These are phyloP conservation scores for Heliconius aoede DNA, from an alignment of 2,888 invertebrate genomes.

Conservation along the genomic window DNA sequence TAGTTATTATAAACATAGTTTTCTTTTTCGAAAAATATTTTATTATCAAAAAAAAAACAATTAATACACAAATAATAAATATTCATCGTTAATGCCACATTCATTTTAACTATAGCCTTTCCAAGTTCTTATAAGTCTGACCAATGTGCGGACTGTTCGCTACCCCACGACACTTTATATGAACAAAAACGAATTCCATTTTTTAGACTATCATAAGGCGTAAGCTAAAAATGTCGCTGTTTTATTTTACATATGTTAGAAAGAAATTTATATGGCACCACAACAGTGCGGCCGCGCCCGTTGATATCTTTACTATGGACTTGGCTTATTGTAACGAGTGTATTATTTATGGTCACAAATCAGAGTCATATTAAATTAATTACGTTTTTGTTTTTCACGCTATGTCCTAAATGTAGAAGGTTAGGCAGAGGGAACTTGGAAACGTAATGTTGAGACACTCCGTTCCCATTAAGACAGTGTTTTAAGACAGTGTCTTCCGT, in stretches of 20 bases:
- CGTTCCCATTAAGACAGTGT: too few relatives aligned
- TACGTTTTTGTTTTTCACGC: too few relatives aligned
- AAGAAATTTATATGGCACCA: conserved; percentile 58
- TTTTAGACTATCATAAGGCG: conserved; percentile 71
- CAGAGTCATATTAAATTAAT: too few relatives aligned
- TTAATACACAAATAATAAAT: not conserved
- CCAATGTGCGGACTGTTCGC: conserved; percentile 48
- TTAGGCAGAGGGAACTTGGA: too few relatives aligned
- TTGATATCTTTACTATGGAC: conserved; percentile 74
- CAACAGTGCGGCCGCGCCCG: conserved; percentile 41
- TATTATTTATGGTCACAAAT: too few relatives aligned
- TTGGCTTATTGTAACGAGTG: not conserved
- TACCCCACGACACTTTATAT: conserved; percentile 61
- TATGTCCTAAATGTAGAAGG: too few relatives aligned
- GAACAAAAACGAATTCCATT: conserved; percentile 41
- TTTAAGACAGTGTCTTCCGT: too few relatives aligned
- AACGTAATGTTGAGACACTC: too few relatives aligned
- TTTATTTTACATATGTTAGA: conserved; percentile 65
- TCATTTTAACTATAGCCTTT: conserved; percentile 45
- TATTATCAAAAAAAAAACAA: not conserved
- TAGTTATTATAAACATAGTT: too few relatives aligned
- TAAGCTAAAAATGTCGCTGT: conserved; percentile 66
- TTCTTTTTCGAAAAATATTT: not conserved
- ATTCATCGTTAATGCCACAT: conserved; percentile 44
- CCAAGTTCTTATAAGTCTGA: conserved; percentile 42